phyloP scores from a whole-genome alignment of 37 sponge, comb jelly and placozoan species.

The Halichondria panicea region DNA sequence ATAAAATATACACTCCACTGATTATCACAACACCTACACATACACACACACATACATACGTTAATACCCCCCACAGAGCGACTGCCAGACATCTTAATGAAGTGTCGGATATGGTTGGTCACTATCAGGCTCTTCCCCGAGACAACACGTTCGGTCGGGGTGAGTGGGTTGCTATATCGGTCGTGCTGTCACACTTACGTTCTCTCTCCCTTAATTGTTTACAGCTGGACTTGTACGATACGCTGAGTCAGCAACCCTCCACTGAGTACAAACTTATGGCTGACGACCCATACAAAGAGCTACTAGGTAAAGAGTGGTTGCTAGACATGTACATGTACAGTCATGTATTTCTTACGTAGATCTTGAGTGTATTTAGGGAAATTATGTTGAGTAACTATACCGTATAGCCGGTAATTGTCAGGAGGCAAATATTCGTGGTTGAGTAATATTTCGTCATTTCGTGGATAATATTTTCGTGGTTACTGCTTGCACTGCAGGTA shows the following conservation, averaged over 20 bases:
- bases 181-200: background rate
- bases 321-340: too few species aligned
- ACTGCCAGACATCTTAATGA: slow-evolving; percentile 17
- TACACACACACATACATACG: background rate
- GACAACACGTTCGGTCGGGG: slow-evolving; percentile 61
- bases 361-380: too few species aligned
- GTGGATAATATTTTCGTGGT: too few species aligned
- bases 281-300: slow-evolving; percentile 36
- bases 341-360: too few species aligned
- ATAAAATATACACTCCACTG: background rate
- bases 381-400: too few species aligned
- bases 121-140: slow-evolving; percentile 75
- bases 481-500: too few species aligned
- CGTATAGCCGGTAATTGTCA: too few species aligned
- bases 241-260: slow-evolving; percentile 51
- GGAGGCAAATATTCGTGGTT: too few species aligned
- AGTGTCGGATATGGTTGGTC: slow-evolving; percentile 52
- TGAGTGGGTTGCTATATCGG: slow-evolving; percentile 7
- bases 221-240: slow-evolving; percentile 64
- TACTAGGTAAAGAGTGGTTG: slow-evolving; percentile 68
- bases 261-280: slow-evolving; percentile 11
- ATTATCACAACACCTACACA: background rate
- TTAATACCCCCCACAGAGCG: slow-evolving; percentile 9
- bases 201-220: background rate
- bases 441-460: too few species aligned